A percentile compares a stretch with the other conserved stretches of the same genome.
These are phyloP conservation scores for Stegastes partitus DNA, from an alignment of 2,113 vertebrate genomes.

Conservation along the genomic window DNA sequence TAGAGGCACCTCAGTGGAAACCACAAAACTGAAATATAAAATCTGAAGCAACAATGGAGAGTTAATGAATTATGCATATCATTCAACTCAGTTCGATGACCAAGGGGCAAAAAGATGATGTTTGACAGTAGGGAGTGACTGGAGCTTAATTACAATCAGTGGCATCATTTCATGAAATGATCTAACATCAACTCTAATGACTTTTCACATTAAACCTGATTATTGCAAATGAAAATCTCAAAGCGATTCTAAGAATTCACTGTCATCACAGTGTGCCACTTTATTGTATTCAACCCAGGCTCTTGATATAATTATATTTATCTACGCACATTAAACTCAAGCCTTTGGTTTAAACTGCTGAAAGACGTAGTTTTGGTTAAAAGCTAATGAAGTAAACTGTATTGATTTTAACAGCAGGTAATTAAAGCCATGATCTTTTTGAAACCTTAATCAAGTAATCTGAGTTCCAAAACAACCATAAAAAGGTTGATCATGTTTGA, in stretches of 20 bases:
- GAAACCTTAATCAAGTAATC: no score
- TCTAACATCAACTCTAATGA: conserved; percentile 26
- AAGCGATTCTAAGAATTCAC: background rate
- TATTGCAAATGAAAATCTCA: conserved; percentile 10
- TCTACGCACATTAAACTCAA: background rate
- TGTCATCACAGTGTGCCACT: background rate
- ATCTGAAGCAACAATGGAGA: background rate
- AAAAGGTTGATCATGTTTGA: no score
- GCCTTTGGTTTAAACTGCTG: no score
- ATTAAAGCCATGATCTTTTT: no score
- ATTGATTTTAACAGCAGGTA: no score
- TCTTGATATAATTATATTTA: background rate
- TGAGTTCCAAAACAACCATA: no score
- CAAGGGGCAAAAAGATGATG: conserved; percentile 16
- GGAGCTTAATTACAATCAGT: conserved; percentile 32
- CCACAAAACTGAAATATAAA: background rate
- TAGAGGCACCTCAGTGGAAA: background rate
- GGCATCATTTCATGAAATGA: conserved; percentile 22
- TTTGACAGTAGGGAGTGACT: conserved; percentile 17
- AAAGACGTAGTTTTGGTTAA: no score
- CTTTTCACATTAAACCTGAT: background rate
- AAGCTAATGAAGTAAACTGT: no score
- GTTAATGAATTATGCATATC: conserved; percentile 18
- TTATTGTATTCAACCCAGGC: background rate
- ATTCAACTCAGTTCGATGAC: conserved; percentile 11